These are phyloP conservation scores for Amyelois transitella DNA, from an alignment of 1,140 invertebrate genomes.

Conservation along the genomic window DNA sequence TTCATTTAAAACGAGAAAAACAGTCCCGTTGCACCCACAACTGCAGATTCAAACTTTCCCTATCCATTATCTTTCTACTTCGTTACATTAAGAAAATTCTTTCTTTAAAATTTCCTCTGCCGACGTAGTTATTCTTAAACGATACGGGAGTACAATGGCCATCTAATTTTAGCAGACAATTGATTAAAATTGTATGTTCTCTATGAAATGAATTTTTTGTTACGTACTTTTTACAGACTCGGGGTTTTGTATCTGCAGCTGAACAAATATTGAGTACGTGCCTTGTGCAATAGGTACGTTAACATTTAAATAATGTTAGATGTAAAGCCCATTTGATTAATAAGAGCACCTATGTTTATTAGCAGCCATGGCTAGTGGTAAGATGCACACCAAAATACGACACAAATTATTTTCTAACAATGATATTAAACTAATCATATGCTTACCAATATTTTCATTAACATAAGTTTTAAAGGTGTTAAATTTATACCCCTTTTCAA, in stretches of 20 bases:
- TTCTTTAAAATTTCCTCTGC: constrained; percentile 10
- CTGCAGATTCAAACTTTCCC: constrained; percentile 27
- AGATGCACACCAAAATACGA: too few relatives aligned
- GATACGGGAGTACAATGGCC: background rate
- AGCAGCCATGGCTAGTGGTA: too few relatives aligned
- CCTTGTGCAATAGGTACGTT: background rate
- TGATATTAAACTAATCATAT: too few relatives aligned
- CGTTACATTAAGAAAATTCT: constrained; percentile 23
- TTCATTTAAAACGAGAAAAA: constrained; percentile 26
- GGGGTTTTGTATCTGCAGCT: background rate
- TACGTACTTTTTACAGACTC: too few relatives aligned
- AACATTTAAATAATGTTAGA: background rate
- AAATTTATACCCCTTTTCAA: too few relatives aligned
- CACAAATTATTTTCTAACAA: too few relatives aligned
- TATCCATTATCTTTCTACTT: constrained; percentile 35
- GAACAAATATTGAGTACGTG: background rate
- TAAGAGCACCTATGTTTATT: too few relatives aligned
- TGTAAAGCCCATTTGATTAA: background rate
- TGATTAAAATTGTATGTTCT: background rate
- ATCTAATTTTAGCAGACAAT: background rate
- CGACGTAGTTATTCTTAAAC: background rate
- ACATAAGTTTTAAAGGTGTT: too few relatives aligned
- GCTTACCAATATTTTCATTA: too few relatives aligned
- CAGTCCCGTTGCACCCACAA: constrained; percentile 21
- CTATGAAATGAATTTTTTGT: background rate